These are phyloP conservation scores for Dolomedes plantarius DNA, from an alignment of 2,888 invertebrate genomes.

Conservation along the genomic window DNA sequence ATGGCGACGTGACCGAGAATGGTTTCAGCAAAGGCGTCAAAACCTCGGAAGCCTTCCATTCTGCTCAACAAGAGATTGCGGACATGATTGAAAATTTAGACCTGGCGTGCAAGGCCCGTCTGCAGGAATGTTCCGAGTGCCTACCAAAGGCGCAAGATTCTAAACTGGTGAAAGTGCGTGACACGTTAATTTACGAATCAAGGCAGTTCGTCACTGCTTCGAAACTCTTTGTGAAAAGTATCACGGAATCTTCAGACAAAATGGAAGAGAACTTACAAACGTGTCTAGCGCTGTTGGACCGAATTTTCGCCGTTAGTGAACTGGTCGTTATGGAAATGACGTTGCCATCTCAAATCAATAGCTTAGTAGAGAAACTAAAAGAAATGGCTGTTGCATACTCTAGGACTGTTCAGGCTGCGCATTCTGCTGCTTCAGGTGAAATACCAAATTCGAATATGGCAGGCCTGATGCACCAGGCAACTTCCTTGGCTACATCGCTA, in stretches of 20 bases:
- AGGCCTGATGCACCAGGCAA: constrained; percentile 87
- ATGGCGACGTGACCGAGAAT: constrained; percentile 38
- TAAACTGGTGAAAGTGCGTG: constrained; percentile 82
- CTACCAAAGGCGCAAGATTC: constrained; percentile 31
- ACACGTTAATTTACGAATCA: constrained; percentile 87
- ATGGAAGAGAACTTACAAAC: constrained; percentile 84
- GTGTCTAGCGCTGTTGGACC: constrained; percentile 85
- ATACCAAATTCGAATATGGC: constrained; percentile 81
- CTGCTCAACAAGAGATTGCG: constrained; percentile 62
- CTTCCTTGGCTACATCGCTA: constrained; percentile 79
- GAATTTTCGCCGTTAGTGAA: constrained; percentile 84
- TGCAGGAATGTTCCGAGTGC: constrained; percentile 50
- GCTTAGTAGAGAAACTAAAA: constrained; percentile 87
- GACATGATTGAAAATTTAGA: constrained; percentile 66
- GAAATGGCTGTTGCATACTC: constrained; percentile 90
- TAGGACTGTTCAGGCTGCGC: constrained; percentile 81
- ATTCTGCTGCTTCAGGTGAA: constrained; percentile 85
- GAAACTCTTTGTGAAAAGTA: constrained; percentile 87
- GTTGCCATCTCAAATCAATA: constrained; percentile 85
- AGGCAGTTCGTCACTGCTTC: constrained; percentile 90
- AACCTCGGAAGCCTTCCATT: constrained; percentile 14
- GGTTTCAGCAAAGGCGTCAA: constrained; percentile 20
- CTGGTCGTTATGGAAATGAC: constrained; percentile 86
- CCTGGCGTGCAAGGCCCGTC: constrained; percentile 56
- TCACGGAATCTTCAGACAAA: constrained; percentile 83